Evolutionary conservation across 2,888 invertebrate genomes (phyloP).

Genomic region (Drosophila cyrtoloma): DNA sequence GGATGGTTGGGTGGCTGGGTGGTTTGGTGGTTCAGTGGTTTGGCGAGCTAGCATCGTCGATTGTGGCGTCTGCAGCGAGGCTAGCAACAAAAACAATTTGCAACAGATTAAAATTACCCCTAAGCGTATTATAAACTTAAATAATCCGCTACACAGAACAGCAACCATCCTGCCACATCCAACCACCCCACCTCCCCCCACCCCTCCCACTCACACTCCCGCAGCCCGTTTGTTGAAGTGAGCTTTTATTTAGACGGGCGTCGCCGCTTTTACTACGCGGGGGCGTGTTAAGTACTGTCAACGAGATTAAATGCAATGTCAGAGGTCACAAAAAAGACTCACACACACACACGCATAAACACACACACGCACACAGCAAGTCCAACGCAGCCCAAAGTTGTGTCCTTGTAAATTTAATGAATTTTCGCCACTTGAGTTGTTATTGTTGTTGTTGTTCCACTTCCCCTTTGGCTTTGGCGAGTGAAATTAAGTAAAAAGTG

Average conservation of each 20-base stretch:
- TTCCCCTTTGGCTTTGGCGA: constrained; percentile 2
- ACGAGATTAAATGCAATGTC: constrained; percentile 83
- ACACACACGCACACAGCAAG: constrained; percentile 27
- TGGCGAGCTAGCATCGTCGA: constrained; percentile 10
- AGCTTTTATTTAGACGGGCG: constrained; percentile 48
- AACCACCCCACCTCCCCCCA: neutral
- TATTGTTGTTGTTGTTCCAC: neutral
- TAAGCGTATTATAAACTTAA: constrained; percentile 83
- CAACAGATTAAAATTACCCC: constrained; percentile 85
- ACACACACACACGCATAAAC: constrained; percentile 18
- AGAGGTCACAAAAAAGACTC: constrained; percentile 69
- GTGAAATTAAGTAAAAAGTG: constrained; percentile 14
- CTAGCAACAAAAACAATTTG: constrained; percentile 82
- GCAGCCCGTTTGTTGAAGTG: constrained; percentile 23
- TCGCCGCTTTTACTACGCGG: constrained; percentile 60
- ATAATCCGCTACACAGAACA: constrained; percentile 66
- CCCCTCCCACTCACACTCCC: neutral
- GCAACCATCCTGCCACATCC: neutral
- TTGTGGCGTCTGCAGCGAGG: constrained; percentile 13
- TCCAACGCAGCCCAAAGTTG: constrained; percentile 61
- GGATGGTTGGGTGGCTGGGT: neutral
- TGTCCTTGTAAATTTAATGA: constrained; percentile 81
- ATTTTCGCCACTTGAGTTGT: constrained; percentile 69
- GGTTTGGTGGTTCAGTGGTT: neutral
- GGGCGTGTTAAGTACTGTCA: constrained; percentile 82